Percentiles rank a stretch among this genome's conserved stretches.
Conservation (phyloP, 2,797 vertebrate genomes). For the Cephalopachus bancanus region DNA sequence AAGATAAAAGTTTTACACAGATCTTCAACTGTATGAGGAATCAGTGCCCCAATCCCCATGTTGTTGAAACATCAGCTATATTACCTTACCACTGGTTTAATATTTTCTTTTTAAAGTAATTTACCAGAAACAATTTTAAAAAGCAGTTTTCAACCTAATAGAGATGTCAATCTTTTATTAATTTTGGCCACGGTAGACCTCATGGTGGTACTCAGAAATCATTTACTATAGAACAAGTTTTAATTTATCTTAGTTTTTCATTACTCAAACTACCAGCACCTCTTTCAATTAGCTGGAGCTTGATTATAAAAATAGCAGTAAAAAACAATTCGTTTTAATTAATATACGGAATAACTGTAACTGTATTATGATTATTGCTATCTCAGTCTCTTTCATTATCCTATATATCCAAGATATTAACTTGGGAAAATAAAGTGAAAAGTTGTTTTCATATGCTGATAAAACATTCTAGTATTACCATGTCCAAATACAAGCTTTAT, state of each 20-base stretch:
- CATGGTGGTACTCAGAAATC: background rate
- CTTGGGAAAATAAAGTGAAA: background rate
- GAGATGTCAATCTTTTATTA: background rate
- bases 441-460: background rate
- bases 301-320: slow-evolving; percentile 19
- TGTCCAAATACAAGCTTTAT: background rate
- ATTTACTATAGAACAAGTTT: slow-evolving; percentile 5
- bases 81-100: slow-evolving; percentile 11
- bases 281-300: slow-evolving; percentile 33
- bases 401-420: background rate
- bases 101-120: slow-evolving; percentile 35
- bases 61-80: background rate
- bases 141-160: slow-evolving; percentile 13
- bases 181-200: background rate
- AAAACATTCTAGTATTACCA: background rate
- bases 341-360: slow-evolving; percentile 14
- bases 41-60: background rate
- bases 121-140: slow-evolving; percentile 20
- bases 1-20: background rate
- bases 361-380: background rate
- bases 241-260: slow-evolving; percentile 1
- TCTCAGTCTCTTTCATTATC: slow-evolving; percentile 23
- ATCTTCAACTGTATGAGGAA: background rate
- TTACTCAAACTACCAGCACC: background rate
- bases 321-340: slow-evolving; percentile 3